Base-by-base conservation (phyloP, 2,797 vertebrate genomes). In the Galagoides demidoff region DNA sequence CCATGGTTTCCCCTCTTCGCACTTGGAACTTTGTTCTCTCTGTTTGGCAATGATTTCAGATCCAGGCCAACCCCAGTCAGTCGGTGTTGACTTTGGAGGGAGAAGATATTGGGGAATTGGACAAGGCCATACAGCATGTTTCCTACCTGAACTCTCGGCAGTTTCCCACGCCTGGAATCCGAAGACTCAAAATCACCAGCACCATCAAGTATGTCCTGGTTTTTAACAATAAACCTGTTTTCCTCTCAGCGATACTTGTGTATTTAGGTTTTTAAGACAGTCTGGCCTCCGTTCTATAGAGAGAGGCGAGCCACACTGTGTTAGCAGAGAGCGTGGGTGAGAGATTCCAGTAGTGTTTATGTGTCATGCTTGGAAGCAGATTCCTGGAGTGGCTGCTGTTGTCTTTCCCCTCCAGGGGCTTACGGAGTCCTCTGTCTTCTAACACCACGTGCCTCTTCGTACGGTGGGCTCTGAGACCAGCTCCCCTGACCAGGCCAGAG, bases 81-180 rank as follows among this genome's bases (percentile, higher is more conserved):
- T 99, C 99, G 0, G 98, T 98, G 0, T 79, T 99, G 98, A 99
- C 98, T 2, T 89, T 99, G 63, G 99, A 99, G 95, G 99, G 99
- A 1, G 99, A 99, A 0, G 99, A 99, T 82, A 97, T 99, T 0
- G 99, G 99, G 61, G 99, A 99, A 43, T 98, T 99, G 7, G 99
- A 99, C 77, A 99, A 99, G 97, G 99, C 99, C 98, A 99, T 99
- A 99, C 99, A 99, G 97, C 99, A 99, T 92, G 95, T 99, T 45
- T 99, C 99, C 87, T 99, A 99, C 97, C 97, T 99, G 96, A 99
- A 99, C 97, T 99, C 99, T 0, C 99, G 99, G 9, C 99, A 99
- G 98, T 99, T 99, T 98, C 99, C 99, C 12, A 99, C 99, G 0
- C 99, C 99, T 0, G 99, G 99, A 68, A 99, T 99, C 94, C 99